A percentile compares a stretch with the other conserved stretches of the same genome.
Evolutionary conservation across 2,113 vertebrate species (phyloP).

Genomic region (Blennius ocellaris): DNA sequence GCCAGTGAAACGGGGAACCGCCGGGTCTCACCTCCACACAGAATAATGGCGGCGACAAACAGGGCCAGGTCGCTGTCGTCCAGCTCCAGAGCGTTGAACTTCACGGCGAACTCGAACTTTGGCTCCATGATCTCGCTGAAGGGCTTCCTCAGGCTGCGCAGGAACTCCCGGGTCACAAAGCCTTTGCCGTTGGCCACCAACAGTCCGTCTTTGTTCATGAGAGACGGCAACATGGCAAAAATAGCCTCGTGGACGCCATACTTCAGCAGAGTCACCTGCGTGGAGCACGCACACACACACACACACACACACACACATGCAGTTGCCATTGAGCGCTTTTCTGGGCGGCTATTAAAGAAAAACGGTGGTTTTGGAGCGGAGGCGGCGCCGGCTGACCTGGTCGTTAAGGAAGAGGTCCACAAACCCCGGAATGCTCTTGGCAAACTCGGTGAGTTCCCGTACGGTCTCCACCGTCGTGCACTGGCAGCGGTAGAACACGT

Average conservation of each 20-base stretch:
- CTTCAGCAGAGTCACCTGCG: slow-evolving; percentile 93
- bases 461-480: slow-evolving; percentile 97
- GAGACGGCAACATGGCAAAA: slow-evolving; percentile 97
- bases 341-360: neutral
- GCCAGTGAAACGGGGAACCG: neutral
- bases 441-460: slow-evolving; percentile 96
- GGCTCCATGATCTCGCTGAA: slow-evolving; percentile 98
- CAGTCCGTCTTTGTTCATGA: slow-evolving; percentile 98
- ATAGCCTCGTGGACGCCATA: slow-evolving; percentile 98
- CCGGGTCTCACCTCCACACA: slow-evolving; percentile 92
- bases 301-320: neutral
- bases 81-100: slow-evolving; percentile 97
- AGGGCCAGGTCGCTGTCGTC: slow-evolving; percentile 98
- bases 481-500: slow-evolving; percentile 98
- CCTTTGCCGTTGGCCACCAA: slow-evolving; percentile 95
- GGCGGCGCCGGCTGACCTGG: slow-evolving; percentile 79
- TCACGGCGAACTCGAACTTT: slow-evolving; percentile 98
- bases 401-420: slow-evolving; percentile 94
- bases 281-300: neutral
- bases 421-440: slow-evolving; percentile 98
- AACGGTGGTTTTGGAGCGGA: neutral
- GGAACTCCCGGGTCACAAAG: slow-evolving; percentile 96
- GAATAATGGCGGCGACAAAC: slow-evolving; percentile 97
- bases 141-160: slow-evolving; percentile 95
- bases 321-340: neutral